Evolutionary conservation across 2,888 invertebrate genomes (phyloP).

Genomic region (Volucella zonaria): DNA sequence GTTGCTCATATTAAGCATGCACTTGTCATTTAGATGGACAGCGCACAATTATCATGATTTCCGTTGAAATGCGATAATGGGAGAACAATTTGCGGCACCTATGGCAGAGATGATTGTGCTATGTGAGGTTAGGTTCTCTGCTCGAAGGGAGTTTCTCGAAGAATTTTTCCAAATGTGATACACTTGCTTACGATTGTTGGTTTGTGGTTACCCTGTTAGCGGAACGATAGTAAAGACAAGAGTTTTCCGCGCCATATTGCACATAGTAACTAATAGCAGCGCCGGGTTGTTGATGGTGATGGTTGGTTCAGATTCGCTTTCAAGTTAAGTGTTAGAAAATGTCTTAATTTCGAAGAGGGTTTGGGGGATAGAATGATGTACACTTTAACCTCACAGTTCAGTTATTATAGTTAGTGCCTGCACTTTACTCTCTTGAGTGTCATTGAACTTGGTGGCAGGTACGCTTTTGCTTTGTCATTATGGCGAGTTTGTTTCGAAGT

Average conservation of each 20-base stretch:
- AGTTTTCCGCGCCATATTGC: slow-evolving; percentile 46
- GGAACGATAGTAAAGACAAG: too few species aligned
- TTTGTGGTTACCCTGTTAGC: neutral
- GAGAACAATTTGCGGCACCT: slow-evolving; percentile 1
- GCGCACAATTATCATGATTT: neutral
- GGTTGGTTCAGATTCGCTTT: slow-evolving; percentile 6
- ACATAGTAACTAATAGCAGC: slow-evolving; percentile 3
- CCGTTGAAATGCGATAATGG: neutral
- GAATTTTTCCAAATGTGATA: slow-evolving; percentile 30
- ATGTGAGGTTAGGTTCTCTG: slow-evolving; percentile 61
- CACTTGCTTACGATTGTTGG: slow-evolving; percentile 6
- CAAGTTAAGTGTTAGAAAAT: neutral
- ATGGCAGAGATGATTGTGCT: slow-evolving; percentile 52
- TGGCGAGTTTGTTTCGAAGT: neutral
- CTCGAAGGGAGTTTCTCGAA: slow-evolving; percentile 64
- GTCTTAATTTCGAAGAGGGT: slow-evolving; percentile 36
- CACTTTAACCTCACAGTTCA: neutral
- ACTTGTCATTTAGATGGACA: slow-evolving; percentile 24
- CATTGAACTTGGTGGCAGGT: slow-evolving; percentile 57
- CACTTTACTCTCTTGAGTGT: slow-evolving; percentile 3
- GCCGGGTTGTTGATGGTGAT: slow-evolving; percentile 28
- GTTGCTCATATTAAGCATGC: slow-evolving; percentile 3
- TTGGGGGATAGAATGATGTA: neutral
- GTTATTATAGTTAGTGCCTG: neutral
- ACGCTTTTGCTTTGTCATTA: slow-evolving; percentile 1